Percentiles rank a stretch among this genome's conserved stretches.
phyloP scores from a whole-genome alignment of 2,113 vertebrate genomes.

The Macaca mulatta region DNA sequence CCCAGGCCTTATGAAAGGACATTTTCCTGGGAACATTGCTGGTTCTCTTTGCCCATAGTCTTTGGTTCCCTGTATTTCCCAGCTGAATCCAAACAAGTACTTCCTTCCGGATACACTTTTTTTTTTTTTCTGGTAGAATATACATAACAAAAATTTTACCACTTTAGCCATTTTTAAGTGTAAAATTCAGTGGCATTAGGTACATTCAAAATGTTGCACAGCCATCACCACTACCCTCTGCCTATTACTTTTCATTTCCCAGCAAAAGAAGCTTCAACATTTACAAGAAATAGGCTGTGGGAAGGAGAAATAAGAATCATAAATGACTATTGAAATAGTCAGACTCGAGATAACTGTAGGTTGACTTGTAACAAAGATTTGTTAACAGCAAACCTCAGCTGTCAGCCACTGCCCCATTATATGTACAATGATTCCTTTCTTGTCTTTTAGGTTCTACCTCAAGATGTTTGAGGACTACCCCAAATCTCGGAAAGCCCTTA shows the following conservation, averaged over 20 bases:
- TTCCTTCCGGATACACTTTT: background rate
- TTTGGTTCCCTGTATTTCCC: conserved; percentile 17
- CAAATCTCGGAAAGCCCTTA: conserved; percentile 90
- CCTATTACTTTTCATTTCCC: background rate
- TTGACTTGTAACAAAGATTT: background rate
- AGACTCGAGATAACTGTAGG: background rate
- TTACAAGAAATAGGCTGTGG: background rate
- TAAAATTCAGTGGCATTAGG: background rate
- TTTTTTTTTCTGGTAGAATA: background rate
- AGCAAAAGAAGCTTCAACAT: background rate
- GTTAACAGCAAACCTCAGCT: background rate
- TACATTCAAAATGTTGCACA: too few species aligned
- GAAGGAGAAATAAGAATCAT: background rate
- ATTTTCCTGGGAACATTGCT: background rate
- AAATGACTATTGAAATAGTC: background rate
- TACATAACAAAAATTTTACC: background rate
- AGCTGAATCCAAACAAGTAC: conserved; percentile 41
- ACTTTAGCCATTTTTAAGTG: background rate
- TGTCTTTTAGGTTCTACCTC: conserved; percentile 90
- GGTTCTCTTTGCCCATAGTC: background rate
- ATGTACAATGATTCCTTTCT: conserved; percentile 69
- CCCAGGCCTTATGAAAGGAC: background rate
- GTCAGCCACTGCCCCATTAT: background rate
- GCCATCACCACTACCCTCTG: background rate
- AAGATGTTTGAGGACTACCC: conserved; percentile 92